Conservation (phyloP, 1,140 invertebrate genomes). For the Drosophila azteca region DNA sequence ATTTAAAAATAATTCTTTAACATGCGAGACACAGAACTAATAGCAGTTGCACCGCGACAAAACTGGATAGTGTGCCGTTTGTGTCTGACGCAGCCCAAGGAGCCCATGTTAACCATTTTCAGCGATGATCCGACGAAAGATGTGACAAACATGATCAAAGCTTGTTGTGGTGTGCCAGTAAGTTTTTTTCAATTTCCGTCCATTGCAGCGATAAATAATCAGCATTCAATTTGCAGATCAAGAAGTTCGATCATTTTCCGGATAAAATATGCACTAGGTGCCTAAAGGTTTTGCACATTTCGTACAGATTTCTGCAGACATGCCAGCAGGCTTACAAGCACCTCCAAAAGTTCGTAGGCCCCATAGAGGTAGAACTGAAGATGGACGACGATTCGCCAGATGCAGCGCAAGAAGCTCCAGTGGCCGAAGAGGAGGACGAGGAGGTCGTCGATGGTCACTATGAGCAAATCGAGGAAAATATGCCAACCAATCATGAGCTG, state of each 20-base stretch:
- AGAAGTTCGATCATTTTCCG: constrained; percentile 78
- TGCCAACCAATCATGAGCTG: not conserved
- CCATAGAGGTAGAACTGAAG: constrained; percentile 65
- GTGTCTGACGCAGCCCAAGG: constrained; percentile 76
- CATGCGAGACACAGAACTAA: constrained; percentile 51
- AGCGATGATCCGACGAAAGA: constrained; percentile 76
- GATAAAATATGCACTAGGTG: constrained; percentile 79
- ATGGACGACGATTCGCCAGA: not conserved
- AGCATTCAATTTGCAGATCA: constrained; percentile 51
- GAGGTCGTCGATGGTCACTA: constrained; percentile 22
- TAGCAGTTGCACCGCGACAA: constrained; percentile 40
- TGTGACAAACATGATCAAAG: constrained; percentile 76
- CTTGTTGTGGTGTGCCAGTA: constrained; percentile 80
- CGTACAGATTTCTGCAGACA: constrained; percentile 68
- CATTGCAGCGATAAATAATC: not conserved
- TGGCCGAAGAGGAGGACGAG: constrained; percentile 9
- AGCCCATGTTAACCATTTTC: constrained; percentile 74
- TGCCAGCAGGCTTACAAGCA: constrained; percentile 79
- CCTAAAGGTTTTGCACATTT: constrained; percentile 59
- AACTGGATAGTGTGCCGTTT: constrained; percentile 81
- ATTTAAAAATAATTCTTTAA: not conserved
- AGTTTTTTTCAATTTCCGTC: constrained; percentile 9
- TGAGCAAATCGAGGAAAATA: constrained; percentile 17
- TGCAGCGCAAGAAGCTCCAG: too few species aligned
- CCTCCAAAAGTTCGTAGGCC: constrained; percentile 74